Evolutionary conservation across 1,140 invertebrate species (phyloP).

Genomic region (Papilio dardanus): DNA sequence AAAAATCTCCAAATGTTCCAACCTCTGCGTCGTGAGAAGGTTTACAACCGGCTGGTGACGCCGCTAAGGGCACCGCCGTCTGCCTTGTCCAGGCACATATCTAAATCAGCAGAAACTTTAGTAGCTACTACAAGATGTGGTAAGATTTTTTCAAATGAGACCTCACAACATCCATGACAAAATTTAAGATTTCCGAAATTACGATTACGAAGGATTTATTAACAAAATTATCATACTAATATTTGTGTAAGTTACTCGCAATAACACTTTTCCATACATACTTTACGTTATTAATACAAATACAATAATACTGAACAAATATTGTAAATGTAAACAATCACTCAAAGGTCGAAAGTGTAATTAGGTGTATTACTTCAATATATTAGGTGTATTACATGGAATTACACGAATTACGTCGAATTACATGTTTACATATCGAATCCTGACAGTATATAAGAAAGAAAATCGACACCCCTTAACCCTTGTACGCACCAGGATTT

Average conservation of each 20-base stretch:
- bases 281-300: background rate
- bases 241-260: too few relatives aligned
- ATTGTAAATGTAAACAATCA: conserved; percentile 2
- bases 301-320: background rate
- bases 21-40: conserved; percentile 59
- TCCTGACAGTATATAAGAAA: background rate
- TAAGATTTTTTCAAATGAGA: conserved; percentile 43
- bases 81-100: conserved; percentile 62
- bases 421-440: background rate
- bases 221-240: background rate
- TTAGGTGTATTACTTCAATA: background rate
- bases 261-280: background rate
- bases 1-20: conserved; percentile 69
- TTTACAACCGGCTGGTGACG: conserved; percentile 59
- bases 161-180: too few relatives aligned
- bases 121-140: conserved; percentile 60
- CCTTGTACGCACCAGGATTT: too few relatives aligned
- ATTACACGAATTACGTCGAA: background rate
- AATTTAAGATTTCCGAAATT: background rate
- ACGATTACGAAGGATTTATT: background rate
- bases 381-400: background rate
- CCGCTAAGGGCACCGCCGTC: conserved; percentile 69
- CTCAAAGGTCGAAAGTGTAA: conserved; percentile 2
- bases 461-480: too few relatives aligned
- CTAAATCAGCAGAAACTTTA: conserved; percentile 68